These are phyloP conservation scores for Sipha flava DNA, from an alignment of 1,140 invertebrate species.

Conservation along the genomic window DNA sequence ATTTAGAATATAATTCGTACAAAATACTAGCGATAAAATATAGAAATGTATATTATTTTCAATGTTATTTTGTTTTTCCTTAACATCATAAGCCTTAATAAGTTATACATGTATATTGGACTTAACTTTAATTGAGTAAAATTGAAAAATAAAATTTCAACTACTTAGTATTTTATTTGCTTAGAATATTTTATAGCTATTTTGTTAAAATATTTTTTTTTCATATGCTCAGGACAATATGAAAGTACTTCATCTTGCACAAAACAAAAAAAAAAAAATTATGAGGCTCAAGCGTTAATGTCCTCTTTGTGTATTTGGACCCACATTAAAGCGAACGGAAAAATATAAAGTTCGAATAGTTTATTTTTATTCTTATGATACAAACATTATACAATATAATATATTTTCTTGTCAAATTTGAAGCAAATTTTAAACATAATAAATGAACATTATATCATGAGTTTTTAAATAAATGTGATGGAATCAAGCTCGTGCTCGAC, in stretches of 20 bases:
- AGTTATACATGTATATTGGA: background rate
- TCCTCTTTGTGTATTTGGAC: conserved; percentile 26
- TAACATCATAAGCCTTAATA: conserved; percentile 10
- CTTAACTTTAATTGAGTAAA: conserved; percentile 29
- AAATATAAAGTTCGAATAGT: background rate
- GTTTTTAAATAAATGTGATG: background rate
- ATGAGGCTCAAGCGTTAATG: conserved; percentile 25
- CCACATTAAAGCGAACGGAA: conserved; percentile 27
- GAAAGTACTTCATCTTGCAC: background rate
- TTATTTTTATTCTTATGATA: background rate
- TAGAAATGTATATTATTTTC: conserved; percentile 24
- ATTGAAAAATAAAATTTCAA: conserved; percentile 10
- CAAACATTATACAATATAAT: background rate
- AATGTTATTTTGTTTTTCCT: conserved; percentile 16
- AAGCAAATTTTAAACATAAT: background rate
- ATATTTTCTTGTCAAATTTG: background rate
- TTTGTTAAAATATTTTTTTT: background rate
- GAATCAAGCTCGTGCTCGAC: background rate
- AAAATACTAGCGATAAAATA: conserved; percentile 29
- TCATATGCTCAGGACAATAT: background rate
- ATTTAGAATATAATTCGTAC: conserved; percentile 32
- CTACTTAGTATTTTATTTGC: background rate
- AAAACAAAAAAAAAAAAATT: background rate
- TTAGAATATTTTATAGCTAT: conserved; percentile 8
- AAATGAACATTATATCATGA: background rate